Evolutionary conservation across 2,888 invertebrate genomes (phyloP), one percentile per base, ranked within the genome.

Genomic region (Tetragonisca angustula): DNA sequence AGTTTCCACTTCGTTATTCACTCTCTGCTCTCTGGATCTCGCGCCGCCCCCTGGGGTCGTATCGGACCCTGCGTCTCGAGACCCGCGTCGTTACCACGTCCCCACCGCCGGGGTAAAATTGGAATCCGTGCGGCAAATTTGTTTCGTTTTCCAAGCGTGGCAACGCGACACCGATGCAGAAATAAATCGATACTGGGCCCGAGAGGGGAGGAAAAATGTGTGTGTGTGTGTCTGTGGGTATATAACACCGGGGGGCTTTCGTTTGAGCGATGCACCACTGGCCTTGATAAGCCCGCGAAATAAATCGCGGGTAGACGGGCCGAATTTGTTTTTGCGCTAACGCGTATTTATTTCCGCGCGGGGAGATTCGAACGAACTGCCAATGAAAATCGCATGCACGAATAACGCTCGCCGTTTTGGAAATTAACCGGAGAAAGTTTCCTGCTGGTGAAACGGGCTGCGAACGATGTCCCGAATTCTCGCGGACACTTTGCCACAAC

Each of bases 1-100:
- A 91, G 89, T 92, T 93, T 92, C 93, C 90, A 91, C 90, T 92
- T 90, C 90, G 90, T 91, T 92, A 90, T 90, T 91, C 89, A 87
- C 87, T 86, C 87, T 75, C 71, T 43, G 43, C 43, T 43, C 43
- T 43, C 68, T 54, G 81, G 79, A 67, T 74, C 69, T 67, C 73
- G 24, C 50, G 61, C 71, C 32, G 36, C 61, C 76, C 67, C 72
- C 67, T 11, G 67, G 61, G 19, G n/a, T 62, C 65, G 71, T 76
- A 88, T 84, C 81, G 61, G 52, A 61, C 43, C 56, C 79, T 32
- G 72, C 81, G 83, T 73, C 71, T 74, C 76, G 81, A 75, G 68
- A 70, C 64, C 43, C 43, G 68, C 64, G 74, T 79, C 81, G 81
- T 79, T 81, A 68, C 65, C n/a, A 43, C 75, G 32, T 72, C 71